A percentile compares a stretch with the other conserved stretches of the same genome.
Evolutionary conservation across 2,888 invertebrate species (phyloP).

Genomic region (Drosophila vallismaia): DNA sequence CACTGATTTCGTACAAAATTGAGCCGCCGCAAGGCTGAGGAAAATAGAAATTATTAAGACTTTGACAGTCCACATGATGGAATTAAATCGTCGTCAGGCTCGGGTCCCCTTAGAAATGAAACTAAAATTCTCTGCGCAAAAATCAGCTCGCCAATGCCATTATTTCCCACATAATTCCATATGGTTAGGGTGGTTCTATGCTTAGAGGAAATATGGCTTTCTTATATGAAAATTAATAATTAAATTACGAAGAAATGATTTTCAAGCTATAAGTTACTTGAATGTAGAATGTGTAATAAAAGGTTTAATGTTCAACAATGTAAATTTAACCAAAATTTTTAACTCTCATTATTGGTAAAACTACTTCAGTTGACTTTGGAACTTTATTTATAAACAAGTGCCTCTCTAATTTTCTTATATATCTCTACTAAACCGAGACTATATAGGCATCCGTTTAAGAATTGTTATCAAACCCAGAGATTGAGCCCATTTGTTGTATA

Average conservation of each 20-base stretch:
- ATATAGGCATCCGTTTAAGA: conserved; percentile 10
- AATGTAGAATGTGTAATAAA: no score
- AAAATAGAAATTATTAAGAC: conserved; percentile 41
- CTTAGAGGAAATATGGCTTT: background rate
- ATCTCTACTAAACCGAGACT: background rate
- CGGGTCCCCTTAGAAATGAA: conserved; percentile 14
- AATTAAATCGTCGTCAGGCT: conserved; percentile 9
- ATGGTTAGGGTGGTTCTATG: background rate
- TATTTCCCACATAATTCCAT: background rate
- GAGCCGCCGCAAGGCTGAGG: conserved; percentile 9
- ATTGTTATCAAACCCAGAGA: conserved; percentile 14
- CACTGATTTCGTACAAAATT: background rate
- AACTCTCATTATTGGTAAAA: no score
- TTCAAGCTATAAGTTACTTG: no score
- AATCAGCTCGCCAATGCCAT: conserved; percentile 8
- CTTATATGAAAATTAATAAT: no score
- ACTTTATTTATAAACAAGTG: background rate
- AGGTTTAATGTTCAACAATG: no score
- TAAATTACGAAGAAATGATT: no score
- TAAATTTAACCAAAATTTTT: no score
- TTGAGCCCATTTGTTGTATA: background rate
- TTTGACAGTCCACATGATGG: conserved; percentile 38
- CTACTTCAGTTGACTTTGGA: no score
- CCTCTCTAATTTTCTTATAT: background rate
- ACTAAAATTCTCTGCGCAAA: conserved; percentile 38